phyloP scores from a whole-genome alignment of 64 coral and sea anemone genomes.

The Hydrozoanthus tunicans region DNA sequence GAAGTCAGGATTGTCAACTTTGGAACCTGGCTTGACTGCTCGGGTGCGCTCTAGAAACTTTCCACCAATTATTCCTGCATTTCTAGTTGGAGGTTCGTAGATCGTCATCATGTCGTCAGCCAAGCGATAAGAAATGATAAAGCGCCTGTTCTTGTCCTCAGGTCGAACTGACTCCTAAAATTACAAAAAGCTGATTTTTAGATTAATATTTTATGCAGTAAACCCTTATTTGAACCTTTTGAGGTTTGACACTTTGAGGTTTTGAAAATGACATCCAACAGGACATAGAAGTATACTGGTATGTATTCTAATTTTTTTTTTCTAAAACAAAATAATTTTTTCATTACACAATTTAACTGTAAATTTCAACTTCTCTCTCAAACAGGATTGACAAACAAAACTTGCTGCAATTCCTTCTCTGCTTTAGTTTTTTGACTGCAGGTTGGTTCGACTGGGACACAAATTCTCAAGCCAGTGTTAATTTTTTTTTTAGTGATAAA shows the following conservation, averaged over 20 bases:
- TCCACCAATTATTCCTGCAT: conserved; percentile 98
- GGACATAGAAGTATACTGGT: too few relatives aligned
- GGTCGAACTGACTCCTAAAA: conserved; percentile 88
- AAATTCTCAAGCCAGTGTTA: too few relatives aligned
- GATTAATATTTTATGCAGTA: not conserved
- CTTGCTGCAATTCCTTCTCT: too few relatives aligned
- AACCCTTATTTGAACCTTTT: not conserved
- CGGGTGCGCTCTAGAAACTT: conserved; percentile 94
- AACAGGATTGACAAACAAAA: too few relatives aligned
- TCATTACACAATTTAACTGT: too few relatives aligned
- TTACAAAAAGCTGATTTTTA: not conserved
- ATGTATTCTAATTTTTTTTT: too few relatives aligned
- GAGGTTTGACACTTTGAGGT: not conserved
- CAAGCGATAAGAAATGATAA: conserved; percentile 93
- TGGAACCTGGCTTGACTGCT: conserved; percentile 88
- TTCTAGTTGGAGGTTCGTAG: conserved; percentile 94
- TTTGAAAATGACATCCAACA: too few relatives aligned
- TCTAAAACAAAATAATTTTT: too few relatives aligned
- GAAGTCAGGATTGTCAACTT: conserved; percentile 95
- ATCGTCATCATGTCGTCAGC: conserved; percentile 99
- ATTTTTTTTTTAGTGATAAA: too few relatives aligned
- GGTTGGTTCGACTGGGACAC: too few relatives aligned
- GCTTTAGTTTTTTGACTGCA: not conserved
- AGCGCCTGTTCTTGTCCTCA: conserved; percentile 93
- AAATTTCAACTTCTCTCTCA: too few relatives aligned